Evolutionary conservation across 30 jellyfish, hydroid and myxozoan species (phyloP), one percentile per base, ranked within the genome.

Genomic region (Hydra vulgaris): DNA sequence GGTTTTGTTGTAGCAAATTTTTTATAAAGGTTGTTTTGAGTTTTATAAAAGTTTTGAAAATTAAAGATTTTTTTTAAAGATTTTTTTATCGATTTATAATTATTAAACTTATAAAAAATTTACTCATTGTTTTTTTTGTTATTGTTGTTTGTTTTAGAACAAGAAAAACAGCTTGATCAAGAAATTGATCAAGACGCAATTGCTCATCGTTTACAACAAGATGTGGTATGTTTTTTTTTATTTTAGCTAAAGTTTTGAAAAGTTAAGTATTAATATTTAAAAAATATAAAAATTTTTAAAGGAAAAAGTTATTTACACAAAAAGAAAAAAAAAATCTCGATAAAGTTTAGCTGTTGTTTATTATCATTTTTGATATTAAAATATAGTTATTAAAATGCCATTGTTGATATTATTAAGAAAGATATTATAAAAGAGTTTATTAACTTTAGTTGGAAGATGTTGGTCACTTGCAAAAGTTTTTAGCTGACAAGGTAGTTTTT

Each of bases 141-240:
- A 20, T 68, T 20, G 25, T n/a, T 68, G 8, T 15, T 68, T 15
- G 27, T 80, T 73, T 18, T 56, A 89, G 97, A 89, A 52, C 54
- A 78, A 54, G 78, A 78, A 25, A 91, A 83, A 71, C 80, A 86
- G 25, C 61, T 73, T 7, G 94, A 82, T 23, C 72, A 84, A 54
- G 92, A 86, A 52, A 74, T 84, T 12, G 96, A 86, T 79, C 76
- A 89, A 21, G 96, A 91, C 82, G 98, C 96, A 21, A 83, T 91
- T 17, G 96, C 96, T 0, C 96, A 91, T 27, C 89, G 98, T 23
- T 77, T 91, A 20, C 95, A 87, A 56, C 95, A 86, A 81, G 98
- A 91, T 79, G 96, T 79, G 25, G 98, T 91, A 54, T 53, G 96
- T 56, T 15, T 21, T 55, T 72, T 26, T 81, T 5, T 40, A 12